These are phyloP conservation scores for Ceryle rudis DNA, from an alignment of 2,797 vertebrate genomes.

Conservation along the genomic window DNA sequence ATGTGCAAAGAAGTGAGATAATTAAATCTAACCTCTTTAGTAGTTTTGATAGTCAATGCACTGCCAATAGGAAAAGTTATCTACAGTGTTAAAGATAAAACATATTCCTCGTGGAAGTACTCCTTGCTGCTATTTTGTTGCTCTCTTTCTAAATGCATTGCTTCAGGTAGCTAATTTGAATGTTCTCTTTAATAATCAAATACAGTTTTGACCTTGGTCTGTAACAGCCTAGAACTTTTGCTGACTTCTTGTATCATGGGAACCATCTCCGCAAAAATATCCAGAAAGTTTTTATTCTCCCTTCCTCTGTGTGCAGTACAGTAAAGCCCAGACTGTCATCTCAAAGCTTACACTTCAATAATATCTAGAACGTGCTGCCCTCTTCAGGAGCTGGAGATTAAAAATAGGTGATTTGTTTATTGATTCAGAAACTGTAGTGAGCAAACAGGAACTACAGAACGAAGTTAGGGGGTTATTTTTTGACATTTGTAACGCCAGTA, in stretches of 20 bases:
- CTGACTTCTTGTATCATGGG: constrained; percentile 52
- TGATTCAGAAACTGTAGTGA: constrained; percentile 41
- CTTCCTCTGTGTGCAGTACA: constrained; percentile 17
- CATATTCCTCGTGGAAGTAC: constrained; percentile 77
- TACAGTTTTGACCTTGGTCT: constrained; percentile 80
- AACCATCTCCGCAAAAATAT: constrained; percentile 70
- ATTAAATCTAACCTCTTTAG: constrained; percentile 91
- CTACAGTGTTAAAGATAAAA: constrained; percentile 85
- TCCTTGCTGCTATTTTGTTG: constrained; percentile 76
- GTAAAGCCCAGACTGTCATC: constrained; percentile 75
- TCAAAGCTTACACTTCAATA: constrained; percentile 76
- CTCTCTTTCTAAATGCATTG: constrained; percentile 75
- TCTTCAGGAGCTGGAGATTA: constrained; percentile 81
- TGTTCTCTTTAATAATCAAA: constrained; percentile 81
- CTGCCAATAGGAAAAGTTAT: constrained; percentile 84
- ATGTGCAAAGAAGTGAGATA: constrained; percentile 88
- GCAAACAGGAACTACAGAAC: constrained; percentile 9
- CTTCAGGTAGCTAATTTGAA: constrained; percentile 80
- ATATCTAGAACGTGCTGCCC: constrained; percentile 87
- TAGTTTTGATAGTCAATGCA: constrained; percentile 85
- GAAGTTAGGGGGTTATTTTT: not conserved
- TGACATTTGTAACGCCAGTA: not conserved
- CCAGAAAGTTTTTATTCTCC: constrained; percentile 45
- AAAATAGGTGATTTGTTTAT: constrained; percentile 65
- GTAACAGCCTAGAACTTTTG: constrained; percentile 70